Evolutionary conservation across 2,797 vertebrate species (phyloP).

Genomic region (Columba guinea): DNA sequence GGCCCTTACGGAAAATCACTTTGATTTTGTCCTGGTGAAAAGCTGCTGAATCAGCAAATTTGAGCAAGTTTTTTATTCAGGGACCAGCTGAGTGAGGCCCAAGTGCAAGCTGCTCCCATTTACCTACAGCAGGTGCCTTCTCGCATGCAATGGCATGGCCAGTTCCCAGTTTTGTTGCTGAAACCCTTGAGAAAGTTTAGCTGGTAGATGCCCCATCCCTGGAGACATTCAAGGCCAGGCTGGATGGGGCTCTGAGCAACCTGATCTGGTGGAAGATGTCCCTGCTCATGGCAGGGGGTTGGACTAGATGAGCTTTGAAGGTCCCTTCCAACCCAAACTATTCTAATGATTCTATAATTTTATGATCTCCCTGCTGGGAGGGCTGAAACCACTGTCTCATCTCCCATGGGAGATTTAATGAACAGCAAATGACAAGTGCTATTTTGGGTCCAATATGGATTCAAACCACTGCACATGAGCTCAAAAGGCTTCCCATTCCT

Average conservation of each 20-base stretch:
- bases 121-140: not conserved
- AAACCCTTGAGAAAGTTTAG: not conserved
- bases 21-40: not conserved
- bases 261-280: too few relatives aligned
- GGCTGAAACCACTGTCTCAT: not conserved
- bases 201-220: too few relatives aligned
- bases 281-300: too few relatives aligned
- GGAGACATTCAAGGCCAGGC: too few relatives aligned
- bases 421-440: not conserved
- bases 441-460: not conserved
- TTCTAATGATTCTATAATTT: not conserved
- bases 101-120: not conserved
- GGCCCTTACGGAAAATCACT: not conserved
- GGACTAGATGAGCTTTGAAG: too few relatives aligned
- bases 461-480: not conserved
- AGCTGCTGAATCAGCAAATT: not conserved
- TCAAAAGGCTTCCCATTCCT: not conserved
- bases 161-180: not conserved
- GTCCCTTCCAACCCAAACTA: too few relatives aligned
- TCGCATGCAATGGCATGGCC: rapidly evolving
- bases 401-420: not conserved
- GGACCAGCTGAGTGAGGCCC: not conserved
- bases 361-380: not conserved
- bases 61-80: not conserved
- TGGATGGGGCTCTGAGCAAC: too few relatives aligned